Conservation (phyloP, 2,888 invertebrate species). For the Lamellibrachia columna region DNA sequence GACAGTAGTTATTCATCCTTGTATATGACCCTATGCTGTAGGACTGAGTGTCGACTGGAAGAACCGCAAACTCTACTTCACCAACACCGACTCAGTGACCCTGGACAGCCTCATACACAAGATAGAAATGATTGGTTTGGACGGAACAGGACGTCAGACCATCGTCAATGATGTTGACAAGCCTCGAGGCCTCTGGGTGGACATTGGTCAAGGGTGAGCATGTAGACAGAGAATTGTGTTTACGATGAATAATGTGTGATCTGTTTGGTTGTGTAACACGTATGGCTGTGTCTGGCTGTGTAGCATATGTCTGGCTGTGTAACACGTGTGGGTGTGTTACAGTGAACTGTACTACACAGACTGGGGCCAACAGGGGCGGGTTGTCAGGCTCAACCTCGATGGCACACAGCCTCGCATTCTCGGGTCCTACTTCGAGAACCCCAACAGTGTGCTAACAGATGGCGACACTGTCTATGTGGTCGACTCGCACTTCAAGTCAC, state of each 20-base stretch:
- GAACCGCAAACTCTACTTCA: conserved; percentile 52
- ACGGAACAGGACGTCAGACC: conserved; percentile 44
- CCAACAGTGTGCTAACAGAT: conserved; percentile 41
- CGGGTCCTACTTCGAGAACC: conserved; percentile 43
- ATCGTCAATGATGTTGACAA: conserved; percentile 47
- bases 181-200: conserved; percentile 48
- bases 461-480: conserved; percentile 30
- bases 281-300: conserved; percentile 41
- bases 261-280: not conserved
- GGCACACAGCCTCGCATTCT: conserved; percentile 46
- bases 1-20: no score
- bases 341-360: conserved; percentile 51
- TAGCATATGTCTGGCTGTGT: conserved; percentile 46
- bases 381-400: conserved; percentile 51
- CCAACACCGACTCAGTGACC: conserved; percentile 50
- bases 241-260: not conserved
- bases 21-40: conserved; percentile 31
- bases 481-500: conserved; percentile 34
- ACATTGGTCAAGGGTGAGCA: conserved; percentile 37
- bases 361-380: conserved; percentile 49
- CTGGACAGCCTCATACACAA: conserved; percentile 49
- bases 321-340: not conserved
- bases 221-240: not conserved
- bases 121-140: conserved; percentile 51
- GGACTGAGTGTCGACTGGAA: conserved; percentile 52